Conservation (phyloP, 2,797 vertebrate genomes). For the Cryptoprocta ferox region DNA sequence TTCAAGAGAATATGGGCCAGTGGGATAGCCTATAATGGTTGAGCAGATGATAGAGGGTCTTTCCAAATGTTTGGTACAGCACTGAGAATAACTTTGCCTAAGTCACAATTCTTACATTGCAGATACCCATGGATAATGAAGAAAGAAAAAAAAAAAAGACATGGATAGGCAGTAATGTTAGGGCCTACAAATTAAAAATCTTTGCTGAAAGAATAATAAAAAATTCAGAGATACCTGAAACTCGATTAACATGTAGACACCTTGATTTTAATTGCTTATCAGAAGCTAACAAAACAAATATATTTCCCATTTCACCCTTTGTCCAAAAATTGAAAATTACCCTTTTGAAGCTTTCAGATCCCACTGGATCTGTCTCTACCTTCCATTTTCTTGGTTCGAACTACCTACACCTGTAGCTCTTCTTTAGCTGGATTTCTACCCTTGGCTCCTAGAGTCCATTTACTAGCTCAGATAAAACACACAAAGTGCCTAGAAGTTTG, state of each 20-base stretch:
- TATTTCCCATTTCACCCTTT: neutral
- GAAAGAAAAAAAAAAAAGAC: neutral
- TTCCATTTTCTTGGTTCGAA: neutral
- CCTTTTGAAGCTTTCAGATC: neutral
- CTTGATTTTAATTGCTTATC: constrained; percentile 9
- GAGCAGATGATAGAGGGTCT: neutral
- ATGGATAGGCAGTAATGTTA: neutral
- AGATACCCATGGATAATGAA: neutral
- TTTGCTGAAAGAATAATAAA: constrained; percentile 19
- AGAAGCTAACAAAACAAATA: neutral
- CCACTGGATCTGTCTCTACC: neutral
- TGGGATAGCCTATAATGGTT: neutral
- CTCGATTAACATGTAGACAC: neutral
- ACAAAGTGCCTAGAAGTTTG: neutral
- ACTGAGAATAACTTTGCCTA: neutral
- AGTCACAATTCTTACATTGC: neutral
- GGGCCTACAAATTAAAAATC: neutral
- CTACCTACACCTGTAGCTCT: neutral
- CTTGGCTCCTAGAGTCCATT: neutral
- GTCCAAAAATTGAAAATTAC: neutral
- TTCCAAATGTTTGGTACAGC: neutral
- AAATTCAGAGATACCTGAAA: constrained; percentile 2
- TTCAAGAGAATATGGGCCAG: neutral
- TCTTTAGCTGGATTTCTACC: neutral
- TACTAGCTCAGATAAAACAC: neutral